These are phyloP conservation scores for Spea hammondii DNA, from an alignment of 2,797 vertebrate genomes.

Conservation along the genomic window DNA sequence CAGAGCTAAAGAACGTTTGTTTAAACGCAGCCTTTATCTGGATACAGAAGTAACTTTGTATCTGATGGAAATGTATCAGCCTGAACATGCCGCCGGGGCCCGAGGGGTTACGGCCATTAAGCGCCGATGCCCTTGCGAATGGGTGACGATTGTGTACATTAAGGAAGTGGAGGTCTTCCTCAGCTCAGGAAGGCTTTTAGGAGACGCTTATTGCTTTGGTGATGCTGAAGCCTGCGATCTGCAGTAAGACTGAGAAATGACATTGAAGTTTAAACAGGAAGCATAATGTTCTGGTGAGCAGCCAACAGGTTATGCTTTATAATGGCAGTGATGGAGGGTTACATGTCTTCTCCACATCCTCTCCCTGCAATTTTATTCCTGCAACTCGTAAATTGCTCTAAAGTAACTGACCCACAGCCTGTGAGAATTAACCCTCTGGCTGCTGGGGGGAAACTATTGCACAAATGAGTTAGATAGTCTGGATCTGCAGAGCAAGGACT, in stretches of 20 bases:
- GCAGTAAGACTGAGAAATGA: constrained; percentile 45
- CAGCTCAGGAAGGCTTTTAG: constrained; percentile 3
- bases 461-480: too few species aligned
- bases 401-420: constrained; percentile 49
- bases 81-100: too few species aligned
- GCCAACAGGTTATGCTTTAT: constrained; percentile 51
- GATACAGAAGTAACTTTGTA: too few species aligned
- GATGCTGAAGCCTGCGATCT: constrained; percentile 12
- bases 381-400: constrained; percentile 48
- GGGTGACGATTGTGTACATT: constrained; percentile 10
- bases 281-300: constrained; percentile 50
- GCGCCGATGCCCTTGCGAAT: constrained; percentile 6
- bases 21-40: too few species aligned
- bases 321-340: constrained; percentile 51
- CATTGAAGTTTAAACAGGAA: constrained; percentile 51
- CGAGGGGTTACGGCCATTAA: too few species aligned
- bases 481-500: too few species aligned
- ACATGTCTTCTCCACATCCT: constrained; percentile 51
- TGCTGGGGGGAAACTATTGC: neutral
- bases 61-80: too few species aligned
- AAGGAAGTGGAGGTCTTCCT: constrained; percentile 1
- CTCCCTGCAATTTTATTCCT: constrained; percentile 50
- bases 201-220: constrained; percentile 8
- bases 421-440: constrained; percentile 38
- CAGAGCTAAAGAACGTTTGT: too few species aligned